Evolutionary conservation across 2,888 invertebrate species (phyloP).

Genomic region (Zygogramma bicolorata): DNA sequence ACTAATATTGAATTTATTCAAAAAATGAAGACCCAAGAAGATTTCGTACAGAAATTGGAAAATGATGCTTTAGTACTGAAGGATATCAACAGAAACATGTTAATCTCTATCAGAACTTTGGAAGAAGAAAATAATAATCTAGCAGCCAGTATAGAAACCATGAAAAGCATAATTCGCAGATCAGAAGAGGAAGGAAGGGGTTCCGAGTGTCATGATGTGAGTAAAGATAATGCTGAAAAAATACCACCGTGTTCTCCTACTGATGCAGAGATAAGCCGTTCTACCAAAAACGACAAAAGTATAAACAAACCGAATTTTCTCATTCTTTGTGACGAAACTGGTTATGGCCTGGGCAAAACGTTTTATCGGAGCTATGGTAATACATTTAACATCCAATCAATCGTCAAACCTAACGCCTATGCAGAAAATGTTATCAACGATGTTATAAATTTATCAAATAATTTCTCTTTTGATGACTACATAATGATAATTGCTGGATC

Average conservation of each 20-base stretch:
- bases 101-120: neutral
- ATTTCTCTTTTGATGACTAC: too few relatives aligned
- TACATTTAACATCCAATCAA: too few relatives aligned
- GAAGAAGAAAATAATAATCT: conserved; percentile 15
- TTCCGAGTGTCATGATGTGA: neutral
- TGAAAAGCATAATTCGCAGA: too few relatives aligned
- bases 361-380: too few relatives aligned
- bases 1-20: neutral
- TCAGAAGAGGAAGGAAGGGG: neutral
- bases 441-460: too few relatives aligned
- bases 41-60: neutral
- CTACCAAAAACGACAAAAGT: neutral
- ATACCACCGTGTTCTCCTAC: neutral
- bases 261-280: neutral
- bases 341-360: too few relatives aligned
- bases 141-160: neutral
- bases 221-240: neutral
- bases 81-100: conserved; percentile 6
- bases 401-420: too few relatives aligned
- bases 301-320: neutral
- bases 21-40: neutral
- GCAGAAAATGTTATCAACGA: too few relatives aligned
- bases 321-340: conserved; percentile 6
- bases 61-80: neutral
- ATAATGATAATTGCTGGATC: too few relatives aligned